Evolutionary conservation across 2,888 invertebrate species (phyloP).

Genomic region (Chymomyza procnemis): DNA sequence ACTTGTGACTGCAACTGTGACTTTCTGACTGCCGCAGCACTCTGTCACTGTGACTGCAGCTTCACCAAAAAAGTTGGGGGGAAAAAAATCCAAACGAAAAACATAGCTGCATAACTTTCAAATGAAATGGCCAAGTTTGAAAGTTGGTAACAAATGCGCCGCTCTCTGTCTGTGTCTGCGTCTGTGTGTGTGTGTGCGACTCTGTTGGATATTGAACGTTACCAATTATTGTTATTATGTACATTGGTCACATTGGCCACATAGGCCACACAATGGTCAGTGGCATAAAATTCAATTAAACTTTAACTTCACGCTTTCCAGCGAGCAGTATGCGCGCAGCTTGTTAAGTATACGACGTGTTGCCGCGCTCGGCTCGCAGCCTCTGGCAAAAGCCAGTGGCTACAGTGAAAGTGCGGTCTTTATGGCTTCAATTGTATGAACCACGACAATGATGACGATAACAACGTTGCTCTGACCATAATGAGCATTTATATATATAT

Average conservation of each 20-base stretch:
- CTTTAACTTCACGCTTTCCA: constrained; percentile 69
- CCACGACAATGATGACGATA: constrained; percentile 14
- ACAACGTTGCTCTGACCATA: constrained; percentile 24
- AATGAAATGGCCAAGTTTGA: constrained; percentile 63
- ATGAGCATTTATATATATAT: no score
- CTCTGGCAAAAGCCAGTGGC: constrained; percentile 8
- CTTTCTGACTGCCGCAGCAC: neutral
- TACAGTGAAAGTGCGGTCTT: constrained; percentile 1
- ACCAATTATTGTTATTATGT: constrained; percentile 54
- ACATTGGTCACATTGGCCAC: neutral
- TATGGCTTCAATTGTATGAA: constrained; percentile 28
- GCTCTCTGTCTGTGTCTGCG: neutral
- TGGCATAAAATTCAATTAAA: constrained; percentile 61
- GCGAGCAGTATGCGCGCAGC: neutral
- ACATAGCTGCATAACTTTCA: constrained; percentile 62
- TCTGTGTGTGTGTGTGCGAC: neutral
- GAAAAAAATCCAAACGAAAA: neutral
- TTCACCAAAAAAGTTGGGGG: constrained; percentile 4
- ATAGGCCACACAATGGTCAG: constrained; percentile 10
- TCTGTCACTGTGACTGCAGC: constrained; percentile 5
- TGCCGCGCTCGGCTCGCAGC: constrained; percentile 5
- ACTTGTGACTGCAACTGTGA: constrained; percentile 9
- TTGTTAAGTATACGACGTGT: constrained; percentile 49
- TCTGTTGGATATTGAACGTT: constrained; percentile 45
- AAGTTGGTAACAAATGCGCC: constrained; percentile 46